Conservation (phyloP, 2,888 invertebrate genomes). For the Heliothis peltigera region DNA sequence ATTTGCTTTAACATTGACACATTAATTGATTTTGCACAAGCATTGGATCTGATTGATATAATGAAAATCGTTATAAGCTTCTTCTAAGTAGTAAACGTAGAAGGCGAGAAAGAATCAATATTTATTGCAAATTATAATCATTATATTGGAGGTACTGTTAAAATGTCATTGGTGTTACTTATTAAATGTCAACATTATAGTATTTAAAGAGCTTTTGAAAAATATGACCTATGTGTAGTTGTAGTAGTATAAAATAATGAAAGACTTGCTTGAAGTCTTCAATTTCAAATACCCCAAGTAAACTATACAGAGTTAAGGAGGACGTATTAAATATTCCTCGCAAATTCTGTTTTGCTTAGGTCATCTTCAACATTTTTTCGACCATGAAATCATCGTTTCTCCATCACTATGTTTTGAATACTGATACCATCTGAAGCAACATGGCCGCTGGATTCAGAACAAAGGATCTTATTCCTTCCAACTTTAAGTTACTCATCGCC, state of each 20-base stretch:
- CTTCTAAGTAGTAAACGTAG: neutral
- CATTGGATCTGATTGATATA: neutral
- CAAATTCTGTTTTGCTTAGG: slow-evolving; percentile 43
- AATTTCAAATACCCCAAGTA: no score
- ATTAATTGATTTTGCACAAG: slow-evolving; percentile 31
- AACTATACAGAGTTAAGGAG: neutral
- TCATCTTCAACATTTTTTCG: slow-evolving; percentile 49
- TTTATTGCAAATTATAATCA: slow-evolving; percentile 17
- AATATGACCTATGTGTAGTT: neutral
- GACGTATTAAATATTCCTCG: neutral
- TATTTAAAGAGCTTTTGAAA: neutral
- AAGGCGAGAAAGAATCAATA: neutral
- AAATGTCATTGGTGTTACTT: neutral
- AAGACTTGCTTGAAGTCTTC: neutral
- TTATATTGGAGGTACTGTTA: neutral
- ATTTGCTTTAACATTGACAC: slow-evolving; percentile 29
- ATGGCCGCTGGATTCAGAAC: slow-evolving; percentile 29
- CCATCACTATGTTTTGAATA: slow-evolving; percentile 40
- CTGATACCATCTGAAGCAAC: slow-evolving; percentile 45
- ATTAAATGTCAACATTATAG: neutral
- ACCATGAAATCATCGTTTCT: slow-evolving; percentile 54
- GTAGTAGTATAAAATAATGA: neutral
- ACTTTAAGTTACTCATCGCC: slow-evolving; percentile 29
- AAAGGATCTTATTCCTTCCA: slow-evolving; percentile 32
- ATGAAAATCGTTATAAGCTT: slow-evolving; percentile 16